Percentiles rank a stretch among this genome's conserved stretches.
phyloP scores from a whole-genome alignment of 2,797 vertebrate genomes.

The Siniperca scherzeri region DNA sequence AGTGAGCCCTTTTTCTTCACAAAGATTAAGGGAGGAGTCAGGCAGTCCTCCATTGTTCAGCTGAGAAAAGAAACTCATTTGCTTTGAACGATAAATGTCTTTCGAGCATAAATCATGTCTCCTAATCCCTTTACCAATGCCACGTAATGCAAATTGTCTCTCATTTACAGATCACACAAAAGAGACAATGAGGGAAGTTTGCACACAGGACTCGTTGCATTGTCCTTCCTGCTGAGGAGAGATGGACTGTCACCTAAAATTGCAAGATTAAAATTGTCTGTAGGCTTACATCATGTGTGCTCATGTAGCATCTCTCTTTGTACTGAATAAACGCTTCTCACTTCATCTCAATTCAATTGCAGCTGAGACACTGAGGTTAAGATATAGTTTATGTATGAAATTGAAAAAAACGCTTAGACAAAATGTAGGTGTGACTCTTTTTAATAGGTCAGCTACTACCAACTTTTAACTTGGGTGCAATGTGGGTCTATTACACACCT shows the following conservation, averaged over 20 bases:
- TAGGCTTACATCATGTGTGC: conserved; percentile 41
- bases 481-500: conserved; percentile 67
- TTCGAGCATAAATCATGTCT: conserved; percentile 86
- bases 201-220: conserved; percentile 42
- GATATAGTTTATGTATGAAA: conserved; percentile 23
- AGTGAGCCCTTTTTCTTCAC: conserved; percentile 83
- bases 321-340: conserved; percentile 20
- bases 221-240: conserved; percentile 53
- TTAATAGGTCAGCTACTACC: conserved; percentile 51
- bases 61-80: conserved; percentile 88
- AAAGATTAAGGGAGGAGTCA: conserved; percentile 87
- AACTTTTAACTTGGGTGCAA: conserved; percentile 52
- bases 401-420: conserved; percentile 16
- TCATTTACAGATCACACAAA: conserved; percentile 85
- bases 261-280: conserved; percentile 50
- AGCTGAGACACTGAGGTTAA: not conserved
- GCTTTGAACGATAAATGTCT: conserved; percentile 88
- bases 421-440: conserved; percentile 28
- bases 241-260: conserved; percentile 62
- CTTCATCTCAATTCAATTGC: conserved; percentile 17
- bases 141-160: conserved; percentile 86
- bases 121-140: conserved; percentile 87
- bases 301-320: conserved; percentile 32
- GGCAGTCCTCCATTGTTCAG: conserved; percentile 83
- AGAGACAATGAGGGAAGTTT: conserved; percentile 76